These are phyloP conservation scores for Tachystola acroxantha DNA, from an alignment of 2,888 invertebrate species.

Conservation along the genomic window DNA sequence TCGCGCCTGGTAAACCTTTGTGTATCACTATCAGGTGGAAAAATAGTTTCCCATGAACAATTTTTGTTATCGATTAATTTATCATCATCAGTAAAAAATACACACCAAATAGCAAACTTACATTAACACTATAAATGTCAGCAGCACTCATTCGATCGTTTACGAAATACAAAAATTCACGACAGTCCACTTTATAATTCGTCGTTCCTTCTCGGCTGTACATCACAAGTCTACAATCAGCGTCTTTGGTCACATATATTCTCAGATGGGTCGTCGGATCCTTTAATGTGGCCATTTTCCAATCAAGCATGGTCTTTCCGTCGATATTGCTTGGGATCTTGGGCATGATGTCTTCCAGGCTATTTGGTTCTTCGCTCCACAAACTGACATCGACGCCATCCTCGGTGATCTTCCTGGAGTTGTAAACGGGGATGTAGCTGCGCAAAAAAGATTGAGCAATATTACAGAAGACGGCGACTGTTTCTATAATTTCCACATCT, in stretches of 20 bases:
- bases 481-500: conserved; percentile 57
- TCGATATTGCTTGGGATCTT: conserved; percentile 27
- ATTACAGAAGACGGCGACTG: conserved; percentile 47
- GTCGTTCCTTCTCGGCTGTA: conserved; percentile 57
- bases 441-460: conserved; percentile 51
- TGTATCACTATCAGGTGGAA: no score
- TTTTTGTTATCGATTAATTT: background rate
- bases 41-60: no score
- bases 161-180: conserved; percentile 51
- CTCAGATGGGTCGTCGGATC: conserved; percentile 53
- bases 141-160: conserved; percentile 22
- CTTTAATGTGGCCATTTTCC: conserved; percentile 51
- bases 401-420: conserved; percentile 54
- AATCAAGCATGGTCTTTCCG: conserved; percentile 39
- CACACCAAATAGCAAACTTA: background rate
- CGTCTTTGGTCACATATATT: conserved; percentile 54
- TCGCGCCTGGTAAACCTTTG: no score
- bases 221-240: conserved; percentile 58
- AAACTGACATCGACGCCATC: conserved; percentile 58
- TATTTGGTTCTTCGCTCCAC: conserved; percentile 52
- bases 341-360: conserved; percentile 27
- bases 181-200: conserved; percentile 59
- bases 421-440: conserved; percentile 57
- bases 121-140: background rate
- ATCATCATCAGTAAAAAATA: background rate